A percentile compares a stretch with the other conserved stretches of the same genome.
These are phyloP conservation scores for Coptodon rendalli DNA, from an alignment of 2,113 vertebrate genomes.

Conservation along the genomic window DNA sequence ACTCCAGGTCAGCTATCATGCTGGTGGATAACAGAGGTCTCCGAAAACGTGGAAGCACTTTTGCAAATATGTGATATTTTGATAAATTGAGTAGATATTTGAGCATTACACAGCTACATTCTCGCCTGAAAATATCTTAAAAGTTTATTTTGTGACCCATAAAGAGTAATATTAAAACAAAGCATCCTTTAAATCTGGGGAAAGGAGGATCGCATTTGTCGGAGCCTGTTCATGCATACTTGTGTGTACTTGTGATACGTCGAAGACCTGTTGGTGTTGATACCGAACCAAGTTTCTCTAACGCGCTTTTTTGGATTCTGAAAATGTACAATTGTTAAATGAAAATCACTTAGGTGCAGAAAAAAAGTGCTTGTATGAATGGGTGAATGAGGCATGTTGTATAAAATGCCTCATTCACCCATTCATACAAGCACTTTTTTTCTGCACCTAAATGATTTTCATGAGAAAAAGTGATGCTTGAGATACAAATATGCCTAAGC, in stretches of 20 bases:
- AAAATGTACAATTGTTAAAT: not conserved
- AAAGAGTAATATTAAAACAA: not conserved
- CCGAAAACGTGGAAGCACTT: not conserved
- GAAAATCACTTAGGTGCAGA: not conserved
- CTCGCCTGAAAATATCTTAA: not conserved
- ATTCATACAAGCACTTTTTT: too few relatives aligned
- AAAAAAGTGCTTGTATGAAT: not conserved
- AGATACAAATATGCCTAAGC: not conserved
- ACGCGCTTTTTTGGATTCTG: not conserved
- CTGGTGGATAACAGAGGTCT: not conserved
- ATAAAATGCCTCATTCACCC: not conserved
- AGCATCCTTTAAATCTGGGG: not conserved
- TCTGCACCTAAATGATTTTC: too few relatives aligned
- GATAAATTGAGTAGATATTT: not conserved
- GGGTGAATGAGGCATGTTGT: not conserved
- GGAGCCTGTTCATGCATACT: not conserved
- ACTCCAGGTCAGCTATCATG: not conserved
- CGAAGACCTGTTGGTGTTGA: not conserved
- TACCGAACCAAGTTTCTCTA: not conserved
- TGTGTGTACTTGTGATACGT: not conserved
- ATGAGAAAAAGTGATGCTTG: not conserved
- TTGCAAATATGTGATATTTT: not conserved
- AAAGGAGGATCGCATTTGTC: not conserved
- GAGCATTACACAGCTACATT: not conserved
- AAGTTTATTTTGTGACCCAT: not conserved